Conservation (phyloP, 2,113 vertebrate species). For the Origma solitaria region DNA sequence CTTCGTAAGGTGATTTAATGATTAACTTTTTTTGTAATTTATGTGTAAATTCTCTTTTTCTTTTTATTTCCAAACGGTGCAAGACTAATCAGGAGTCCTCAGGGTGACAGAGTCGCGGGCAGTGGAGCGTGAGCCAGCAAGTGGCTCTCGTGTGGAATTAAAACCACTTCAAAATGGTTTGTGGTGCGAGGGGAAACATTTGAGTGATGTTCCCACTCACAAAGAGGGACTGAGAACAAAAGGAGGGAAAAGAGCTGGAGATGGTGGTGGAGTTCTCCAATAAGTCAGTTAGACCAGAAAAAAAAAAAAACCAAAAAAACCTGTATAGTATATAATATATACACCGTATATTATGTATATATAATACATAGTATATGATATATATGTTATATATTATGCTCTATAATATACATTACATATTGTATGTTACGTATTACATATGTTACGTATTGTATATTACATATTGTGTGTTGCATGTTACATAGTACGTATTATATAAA, state of each 20-base stretch:
- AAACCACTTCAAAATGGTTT: background rate
- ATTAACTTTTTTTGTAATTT: slow-evolving; percentile 65
- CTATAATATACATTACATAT: too few species aligned
- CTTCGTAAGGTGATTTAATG: slow-evolving; percentile 50
- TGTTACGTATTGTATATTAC: too few species aligned
- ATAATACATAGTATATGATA: too few species aligned
- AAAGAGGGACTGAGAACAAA: background rate
- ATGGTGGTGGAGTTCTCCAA: too few species aligned
- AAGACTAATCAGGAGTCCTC: background rate
- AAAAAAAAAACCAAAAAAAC: too few species aligned
- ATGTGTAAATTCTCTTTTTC: background rate
- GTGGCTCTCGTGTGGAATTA: background rate
- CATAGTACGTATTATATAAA: too few species aligned
- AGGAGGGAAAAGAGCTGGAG: background rate
- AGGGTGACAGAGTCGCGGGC: slow-evolving; percentile 10
- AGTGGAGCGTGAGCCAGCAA: background rate
- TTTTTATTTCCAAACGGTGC: background rate
- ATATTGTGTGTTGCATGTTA: too few species aligned
- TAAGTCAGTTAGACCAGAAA: background rate
- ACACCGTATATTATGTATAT: too few species aligned
- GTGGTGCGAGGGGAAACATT: background rate
- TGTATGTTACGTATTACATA: too few species aligned
- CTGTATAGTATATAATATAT: too few species aligned
- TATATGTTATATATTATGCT: too few species aligned
- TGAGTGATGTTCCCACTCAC: background rate